Percentiles rank a stretch among this genome's conserved stretches.
phyloP scores from a whole-genome alignment of 1,140 invertebrate species.

The Cydia strobilella region DNA sequence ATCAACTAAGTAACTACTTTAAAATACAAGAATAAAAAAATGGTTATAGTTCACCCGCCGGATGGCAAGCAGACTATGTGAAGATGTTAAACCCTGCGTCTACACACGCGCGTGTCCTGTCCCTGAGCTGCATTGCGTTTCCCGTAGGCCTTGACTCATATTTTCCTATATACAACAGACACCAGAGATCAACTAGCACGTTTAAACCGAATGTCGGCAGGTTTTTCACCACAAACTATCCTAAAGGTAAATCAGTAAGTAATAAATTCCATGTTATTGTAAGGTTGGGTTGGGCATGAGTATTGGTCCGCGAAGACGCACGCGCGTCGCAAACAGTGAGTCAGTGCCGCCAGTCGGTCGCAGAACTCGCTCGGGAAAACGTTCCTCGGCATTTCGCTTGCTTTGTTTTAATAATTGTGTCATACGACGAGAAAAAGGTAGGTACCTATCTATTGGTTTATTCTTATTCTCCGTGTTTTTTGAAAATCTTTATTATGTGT shows the following conservation, averaged over 20 bases:
- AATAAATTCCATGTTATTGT: constrained; percentile 11
- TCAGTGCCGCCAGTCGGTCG: constrained; percentile 15
- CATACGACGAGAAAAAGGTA: neutral
- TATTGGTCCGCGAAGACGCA: neutral
- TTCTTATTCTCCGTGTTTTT: neutral
- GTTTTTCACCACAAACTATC: neutral
- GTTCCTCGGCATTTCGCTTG: neutral
- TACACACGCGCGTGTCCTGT: neutral
- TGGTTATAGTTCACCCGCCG: no score
- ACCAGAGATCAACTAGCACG: neutral
- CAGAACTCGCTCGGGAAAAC: neutral
- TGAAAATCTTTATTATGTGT: no score
- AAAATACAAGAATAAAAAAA: no score
- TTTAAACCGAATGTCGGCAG: neutral
- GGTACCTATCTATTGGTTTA: neutral
- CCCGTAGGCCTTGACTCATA: constrained; percentile 6
- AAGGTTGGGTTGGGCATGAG: neutral
- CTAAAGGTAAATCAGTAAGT: neutral
- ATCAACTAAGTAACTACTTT: no score
- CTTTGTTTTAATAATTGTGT: neutral
- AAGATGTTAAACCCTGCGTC: neutral
- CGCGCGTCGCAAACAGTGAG: constrained; percentile 23
- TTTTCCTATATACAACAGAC: neutral
- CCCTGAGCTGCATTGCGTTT: neutral
- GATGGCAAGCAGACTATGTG: no score